Base-by-base conservation (phyloP, 2,888 invertebrate genomes). In the Dione vanillae region DNA sequence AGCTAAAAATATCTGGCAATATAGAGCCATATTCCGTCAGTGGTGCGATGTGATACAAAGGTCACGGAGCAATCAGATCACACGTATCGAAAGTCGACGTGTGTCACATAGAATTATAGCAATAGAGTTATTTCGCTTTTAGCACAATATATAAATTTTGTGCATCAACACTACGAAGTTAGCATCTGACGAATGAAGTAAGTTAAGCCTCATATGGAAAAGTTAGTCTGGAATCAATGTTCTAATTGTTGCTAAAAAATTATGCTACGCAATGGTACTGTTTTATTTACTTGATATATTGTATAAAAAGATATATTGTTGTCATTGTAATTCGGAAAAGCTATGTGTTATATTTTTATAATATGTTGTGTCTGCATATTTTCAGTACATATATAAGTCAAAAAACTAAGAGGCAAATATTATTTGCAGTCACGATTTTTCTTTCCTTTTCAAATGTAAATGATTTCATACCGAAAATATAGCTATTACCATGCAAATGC, bases 401-500 rank as follows among this genome's bases (percentile, higher is more conserved):
- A 52, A 52, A 52, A 27, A 1, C 14, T 12, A 27, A 27, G 19
- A 16, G 19, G 49, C 11, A 11, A 16, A 10, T 35, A 40, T 6
- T 40, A 41, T 40, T 58, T 58, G 19, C 40, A 20, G 19, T 40
- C 58, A 40, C 58, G 41, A 20, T 43, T 16, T 3, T 19, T 16
- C 37, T 43, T 59, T n/a, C 37, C 62, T 49, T 47, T 47, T 49
- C 8, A 12, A 19, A 49, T 35, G 37, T 47, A 62, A 62, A 62
- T 49, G 49, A 64, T 49, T 35, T 11, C 37, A 58, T 19, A 58
- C 7, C 27, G 43, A 70, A 65, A 51, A 61, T 54, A 47, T 64
- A 56, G 58, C 52, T 40, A 70, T 72, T 47, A 70, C 58, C 51
- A 72, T 67, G 72, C 70, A 70, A 72, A 72, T 67, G 45, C 61